Evolutionary conservation across 2,888 invertebrate species (phyloP).

Genomic region (Amblyjoppa fuscipennis): DNA sequence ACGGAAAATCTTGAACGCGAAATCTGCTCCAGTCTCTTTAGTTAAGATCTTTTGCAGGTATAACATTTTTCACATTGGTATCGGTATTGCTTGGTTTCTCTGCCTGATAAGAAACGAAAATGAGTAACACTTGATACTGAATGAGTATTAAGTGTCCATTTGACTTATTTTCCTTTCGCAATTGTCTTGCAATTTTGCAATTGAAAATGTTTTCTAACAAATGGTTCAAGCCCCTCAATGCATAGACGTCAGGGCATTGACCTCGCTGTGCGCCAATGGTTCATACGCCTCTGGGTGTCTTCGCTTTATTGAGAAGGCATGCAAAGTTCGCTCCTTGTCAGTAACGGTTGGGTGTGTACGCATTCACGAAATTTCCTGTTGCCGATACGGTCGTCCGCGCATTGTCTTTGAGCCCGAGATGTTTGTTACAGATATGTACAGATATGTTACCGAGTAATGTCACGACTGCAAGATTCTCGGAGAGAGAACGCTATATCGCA

Average conservation of each 20-base stretch:
- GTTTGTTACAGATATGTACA: constrained; percentile 22
- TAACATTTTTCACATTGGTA: no score
- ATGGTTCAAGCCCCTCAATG: not conserved
- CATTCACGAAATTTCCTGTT: constrained; percentile 35
- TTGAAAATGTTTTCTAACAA: not conserved
- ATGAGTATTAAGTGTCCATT: no score
- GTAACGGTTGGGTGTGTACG: not conserved
- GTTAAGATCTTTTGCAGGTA: no score
- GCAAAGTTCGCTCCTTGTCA: constrained; percentile 17
- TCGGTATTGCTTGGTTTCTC: no score
- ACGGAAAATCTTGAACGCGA: no score
- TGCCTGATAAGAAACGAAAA: no score
- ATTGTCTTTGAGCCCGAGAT: constrained; percentile 27
- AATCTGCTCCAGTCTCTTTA: no score
- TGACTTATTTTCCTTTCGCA: no score
- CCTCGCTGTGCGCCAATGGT: not conserved
- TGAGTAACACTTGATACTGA: no score
- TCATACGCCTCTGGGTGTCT: not conserved
- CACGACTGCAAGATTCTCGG: no score
- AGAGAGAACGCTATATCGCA: no score
- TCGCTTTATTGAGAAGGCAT: constrained; percentile 13
- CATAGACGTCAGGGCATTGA: not conserved
- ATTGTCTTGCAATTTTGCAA: not conserved
- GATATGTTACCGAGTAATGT: not conserved
- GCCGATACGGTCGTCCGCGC: constrained; percentile 1